Percentiles rank a stretch among this genome's conserved stretches.
Conservation (phyloP, 2,113 vertebrate species). For the Onychorhynchus coronatus region DNA sequence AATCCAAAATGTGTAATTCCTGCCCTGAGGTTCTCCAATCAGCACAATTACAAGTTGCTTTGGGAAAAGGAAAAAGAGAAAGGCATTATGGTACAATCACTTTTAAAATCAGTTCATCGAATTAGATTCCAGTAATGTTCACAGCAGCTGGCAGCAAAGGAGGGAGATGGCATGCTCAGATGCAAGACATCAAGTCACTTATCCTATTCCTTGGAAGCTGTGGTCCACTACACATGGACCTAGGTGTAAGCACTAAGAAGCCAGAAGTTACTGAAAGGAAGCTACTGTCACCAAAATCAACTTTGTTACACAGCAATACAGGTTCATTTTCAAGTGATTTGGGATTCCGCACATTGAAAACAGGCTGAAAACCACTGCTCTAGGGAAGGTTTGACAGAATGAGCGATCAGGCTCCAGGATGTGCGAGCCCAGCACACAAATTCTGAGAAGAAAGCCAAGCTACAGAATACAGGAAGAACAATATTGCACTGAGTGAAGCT, state of each 20-base stretch:
- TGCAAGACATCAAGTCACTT: not conserved
- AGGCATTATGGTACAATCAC: not conserved
- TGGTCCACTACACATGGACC: not conserved
- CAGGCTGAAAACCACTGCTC: not conserved
- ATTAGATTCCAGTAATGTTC: not conserved
- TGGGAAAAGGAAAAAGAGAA: not conserved
- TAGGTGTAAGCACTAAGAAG: not conserved
- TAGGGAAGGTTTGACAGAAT: not conserved
- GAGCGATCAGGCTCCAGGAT: not conserved
- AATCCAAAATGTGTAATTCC: constrained; percentile 31
- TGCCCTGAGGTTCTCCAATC: constrained; percentile 11
- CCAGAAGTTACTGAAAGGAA: not conserved
- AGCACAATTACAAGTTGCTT: constrained; percentile 11
- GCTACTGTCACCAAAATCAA: not conserved
- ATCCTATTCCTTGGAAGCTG: not conserved
- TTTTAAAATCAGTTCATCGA: not conserved
- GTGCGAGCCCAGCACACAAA: not conserved
- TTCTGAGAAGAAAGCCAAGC: not conserved
- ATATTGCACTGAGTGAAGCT: not conserved
- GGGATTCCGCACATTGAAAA: not conserved
- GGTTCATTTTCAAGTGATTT: not conserved
- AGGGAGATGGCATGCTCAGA: not conserved
- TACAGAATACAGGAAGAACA: not conserved
- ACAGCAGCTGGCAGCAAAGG: not conserved
- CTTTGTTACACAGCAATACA: not conserved